Conservation (phyloP, 2,113 vertebrate genomes). For the Vulpes ferrilata region DNA sequence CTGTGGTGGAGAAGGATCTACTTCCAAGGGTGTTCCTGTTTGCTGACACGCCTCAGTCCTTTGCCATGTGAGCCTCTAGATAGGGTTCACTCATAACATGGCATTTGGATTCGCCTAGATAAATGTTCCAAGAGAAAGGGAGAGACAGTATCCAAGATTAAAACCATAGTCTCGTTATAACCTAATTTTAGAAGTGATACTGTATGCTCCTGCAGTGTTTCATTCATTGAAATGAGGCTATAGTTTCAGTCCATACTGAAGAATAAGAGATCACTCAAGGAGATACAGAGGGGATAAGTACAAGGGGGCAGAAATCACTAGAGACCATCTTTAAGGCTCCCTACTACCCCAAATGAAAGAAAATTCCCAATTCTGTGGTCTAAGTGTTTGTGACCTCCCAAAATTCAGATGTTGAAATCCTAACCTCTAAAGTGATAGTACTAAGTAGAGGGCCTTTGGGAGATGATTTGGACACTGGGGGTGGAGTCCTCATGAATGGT, state of each 20-base stretch:
- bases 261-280: not conserved
- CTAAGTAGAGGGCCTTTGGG: too few relatives aligned
- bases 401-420: not conserved
- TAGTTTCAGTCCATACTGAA: not conserved
- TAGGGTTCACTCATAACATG: not conserved
- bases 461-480: too few relatives aligned
- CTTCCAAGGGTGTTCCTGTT: not conserved
- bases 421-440: not conserved
- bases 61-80: not conserved
- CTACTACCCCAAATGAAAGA: not conserved
- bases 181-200: not conserved
- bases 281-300: not conserved
- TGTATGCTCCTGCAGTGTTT: not conserved
- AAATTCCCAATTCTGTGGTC: not conserved
- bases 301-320: not conserved
- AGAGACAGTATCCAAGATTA: not conserved
- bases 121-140: not conserved
- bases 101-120: not conserved
- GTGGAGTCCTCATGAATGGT: not conserved
- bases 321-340: not conserved
- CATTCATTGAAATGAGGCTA: not conserved
- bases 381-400: too few relatives aligned
- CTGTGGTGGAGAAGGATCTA: accelerated
- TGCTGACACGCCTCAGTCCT: not conserved
- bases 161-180: not conserved